Percentiles rank a stretch among this genome's conserved stretches.
Evolutionary conservation across 2,888 invertebrate species (phyloP).

Genomic region (Drosophila pullipes): DNA sequence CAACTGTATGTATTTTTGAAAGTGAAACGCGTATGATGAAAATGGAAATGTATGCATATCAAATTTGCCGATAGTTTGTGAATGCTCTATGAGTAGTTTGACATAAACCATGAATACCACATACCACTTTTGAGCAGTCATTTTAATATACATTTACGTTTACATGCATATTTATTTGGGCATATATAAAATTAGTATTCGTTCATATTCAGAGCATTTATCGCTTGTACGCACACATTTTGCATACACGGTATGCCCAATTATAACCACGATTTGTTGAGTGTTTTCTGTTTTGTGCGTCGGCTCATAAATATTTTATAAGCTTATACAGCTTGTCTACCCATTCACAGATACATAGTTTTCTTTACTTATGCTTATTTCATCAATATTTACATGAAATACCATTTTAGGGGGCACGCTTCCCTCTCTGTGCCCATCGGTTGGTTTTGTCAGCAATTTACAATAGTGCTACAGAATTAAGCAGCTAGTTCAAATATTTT

Average conservation of each 20-base stretch:
- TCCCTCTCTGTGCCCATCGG: not conserved
- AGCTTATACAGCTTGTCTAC: slow-evolving; percentile 20
- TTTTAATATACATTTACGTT: not conserved
- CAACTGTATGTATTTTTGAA: slow-evolving; percentile 8
- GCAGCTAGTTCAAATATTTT: not conserved
- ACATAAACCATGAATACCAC: not conserved
- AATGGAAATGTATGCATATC: slow-evolving; percentile 7
- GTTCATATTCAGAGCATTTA: not conserved
- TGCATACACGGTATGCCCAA: slow-evolving; percentile 44
- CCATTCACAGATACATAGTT: not conserved
- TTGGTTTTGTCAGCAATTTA: not conserved
- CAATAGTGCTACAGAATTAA: not conserved
- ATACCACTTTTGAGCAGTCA: not conserved
- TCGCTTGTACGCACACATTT: not conserved
- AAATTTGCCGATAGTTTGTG: slow-evolving; percentile 1
- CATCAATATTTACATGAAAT: slow-evolving; percentile 27
- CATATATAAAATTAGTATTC: not conserved
- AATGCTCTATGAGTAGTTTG: not conserved
- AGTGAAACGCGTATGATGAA: slow-evolving; percentile 37
- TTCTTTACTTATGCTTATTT: not conserved
- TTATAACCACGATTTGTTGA: slow-evolving; percentile 54
- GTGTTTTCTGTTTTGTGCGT: slow-evolving; percentile 16
- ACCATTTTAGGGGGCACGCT: slow-evolving; percentile 8
- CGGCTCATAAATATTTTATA: slow-evolving; percentile 63
- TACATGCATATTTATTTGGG: too few relatives aligned